A percentile compares a stretch with the other conserved stretches of the same genome.
These are phyloP conservation scores for Leptinotarsa peninsularis DNA, from an alignment of 2,888 invertebrate species.

Conservation along the genomic window DNA sequence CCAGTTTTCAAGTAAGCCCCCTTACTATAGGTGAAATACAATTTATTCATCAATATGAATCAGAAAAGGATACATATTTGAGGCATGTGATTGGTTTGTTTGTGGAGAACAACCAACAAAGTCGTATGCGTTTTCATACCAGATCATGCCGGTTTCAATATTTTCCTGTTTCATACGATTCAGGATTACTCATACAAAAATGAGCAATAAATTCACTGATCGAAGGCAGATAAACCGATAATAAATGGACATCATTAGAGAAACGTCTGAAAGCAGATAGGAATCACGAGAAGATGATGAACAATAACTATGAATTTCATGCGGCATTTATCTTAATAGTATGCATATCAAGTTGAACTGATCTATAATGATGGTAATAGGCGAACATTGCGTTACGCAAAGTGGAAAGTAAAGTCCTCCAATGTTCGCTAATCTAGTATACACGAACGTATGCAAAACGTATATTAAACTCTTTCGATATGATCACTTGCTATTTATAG, in stretches of 20 bases:
- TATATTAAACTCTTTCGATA: conserved; percentile 48
- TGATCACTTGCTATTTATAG: conserved; percentile 55
- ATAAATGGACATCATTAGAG: conserved; percentile 6
- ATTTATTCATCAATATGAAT: no score
- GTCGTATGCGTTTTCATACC: no score
- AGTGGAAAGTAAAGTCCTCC: conserved; percentile 40
- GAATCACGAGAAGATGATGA: background rate
- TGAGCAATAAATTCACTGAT: background rate
- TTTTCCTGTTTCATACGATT: background rate
- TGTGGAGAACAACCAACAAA: no score
- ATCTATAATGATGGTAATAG: conserved; percentile 24
- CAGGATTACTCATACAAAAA: background rate
- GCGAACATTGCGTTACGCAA: conserved; percentile 30
- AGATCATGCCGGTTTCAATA: background rate
- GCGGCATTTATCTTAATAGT: background rate
- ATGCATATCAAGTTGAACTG: conserved; percentile 15
- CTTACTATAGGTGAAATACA: no score
- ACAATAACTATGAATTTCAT: conserved; percentile 13
- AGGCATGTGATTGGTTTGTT: no score
- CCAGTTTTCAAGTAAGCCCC: no score
- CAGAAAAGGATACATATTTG: no score
- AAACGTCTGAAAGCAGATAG: conserved; percentile 5
- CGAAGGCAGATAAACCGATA: conserved; percentile 9
- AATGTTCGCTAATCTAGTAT: conserved; percentile 25
- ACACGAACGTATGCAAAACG: conserved; percentile 29